A percentile compares a stretch with the other conserved stretches of the same genome.
Conservation (phyloP, 53 echinoderm and acorn worm genomes). For the Echinometra lucunter region DNA sequence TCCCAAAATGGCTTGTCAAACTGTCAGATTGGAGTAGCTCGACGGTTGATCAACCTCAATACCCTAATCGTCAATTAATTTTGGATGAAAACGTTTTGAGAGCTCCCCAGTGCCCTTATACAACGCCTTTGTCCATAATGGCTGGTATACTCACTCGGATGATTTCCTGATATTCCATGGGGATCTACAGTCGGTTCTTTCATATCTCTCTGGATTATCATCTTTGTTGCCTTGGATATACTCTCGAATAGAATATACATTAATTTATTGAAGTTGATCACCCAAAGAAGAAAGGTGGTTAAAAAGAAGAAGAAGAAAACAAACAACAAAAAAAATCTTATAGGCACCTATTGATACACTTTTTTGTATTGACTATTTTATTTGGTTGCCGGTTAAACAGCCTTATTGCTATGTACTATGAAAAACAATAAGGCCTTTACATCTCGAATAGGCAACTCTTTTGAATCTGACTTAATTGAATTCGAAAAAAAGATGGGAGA, state of each 20-base stretch:
- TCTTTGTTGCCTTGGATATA: background rate
- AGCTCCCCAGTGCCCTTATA: background rate
- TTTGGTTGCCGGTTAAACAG: background rate
- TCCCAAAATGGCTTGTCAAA: background rate
- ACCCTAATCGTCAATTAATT: slow-evolving; percentile 40
- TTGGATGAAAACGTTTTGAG: slow-evolving; percentile 27
- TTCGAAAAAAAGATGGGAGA: background rate
- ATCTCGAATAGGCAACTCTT: background rate
- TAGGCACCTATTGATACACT: too few relatives aligned
- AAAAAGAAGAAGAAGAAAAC: background rate
- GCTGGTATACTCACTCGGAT: too few relatives aligned
- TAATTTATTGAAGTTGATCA: too few relatives aligned
- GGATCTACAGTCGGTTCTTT: background rate
- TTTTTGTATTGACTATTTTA: background rate
- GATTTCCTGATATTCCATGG: background rate
- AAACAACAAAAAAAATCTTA: too few relatives aligned
- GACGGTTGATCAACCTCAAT: slow-evolving; percentile 41
- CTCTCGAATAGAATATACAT: background rate
- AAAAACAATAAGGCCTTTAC: background rate
- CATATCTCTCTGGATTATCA: background rate
- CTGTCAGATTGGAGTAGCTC: slow-evolving; percentile 13
- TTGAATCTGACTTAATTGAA: too few relatives aligned
- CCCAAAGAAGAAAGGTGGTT: background rate
- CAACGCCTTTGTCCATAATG: background rate
- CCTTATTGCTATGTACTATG: background rate